phyloP scores from a whole-genome alignment of 1,140 invertebrate species.

The Wasmannia auropunctata region DNA sequence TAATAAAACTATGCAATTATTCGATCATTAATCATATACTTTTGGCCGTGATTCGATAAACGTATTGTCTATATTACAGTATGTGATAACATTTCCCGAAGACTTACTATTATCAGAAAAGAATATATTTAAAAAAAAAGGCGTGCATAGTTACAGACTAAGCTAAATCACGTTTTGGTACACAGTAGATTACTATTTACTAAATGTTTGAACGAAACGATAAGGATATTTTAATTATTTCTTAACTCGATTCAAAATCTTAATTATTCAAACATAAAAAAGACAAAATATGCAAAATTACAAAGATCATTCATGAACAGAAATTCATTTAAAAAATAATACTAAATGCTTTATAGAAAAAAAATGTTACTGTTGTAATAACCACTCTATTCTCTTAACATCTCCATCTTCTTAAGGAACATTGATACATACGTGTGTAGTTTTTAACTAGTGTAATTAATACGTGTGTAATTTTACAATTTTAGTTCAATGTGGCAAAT shows the following conservation, averaged over 20 bases:
- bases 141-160: neutral
- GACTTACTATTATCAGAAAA: neutral
- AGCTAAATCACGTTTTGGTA: neutral
- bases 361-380: neutral
- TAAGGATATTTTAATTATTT: neutral
- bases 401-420: neutral
- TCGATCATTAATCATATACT: slow-evolving; percentile 18
- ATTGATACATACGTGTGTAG: neutral
- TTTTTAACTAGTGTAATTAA: neutral
- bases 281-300: neutral
- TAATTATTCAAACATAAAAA: neutral
- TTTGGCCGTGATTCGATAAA: slow-evolving; percentile 10
- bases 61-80: slow-evolving; percentile 31
- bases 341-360: neutral
- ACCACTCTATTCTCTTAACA: neutral
- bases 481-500: neutral
- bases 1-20: slow-evolving; percentile 11
- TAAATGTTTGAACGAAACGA: neutral
- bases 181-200: neutral
- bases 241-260: neutral
- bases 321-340: slow-evolving; percentile 2
- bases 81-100: neutral
- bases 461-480: too few relatives aligned
- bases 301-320: neutral
- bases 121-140: slow-evolving; percentile 20